A percentile compares a stretch with the other conserved stretches of the same genome.
phyloP scores from a whole-genome alignment of 2,113 vertebrate genomes.

The Dicrurus megarhynchus region DNA sequence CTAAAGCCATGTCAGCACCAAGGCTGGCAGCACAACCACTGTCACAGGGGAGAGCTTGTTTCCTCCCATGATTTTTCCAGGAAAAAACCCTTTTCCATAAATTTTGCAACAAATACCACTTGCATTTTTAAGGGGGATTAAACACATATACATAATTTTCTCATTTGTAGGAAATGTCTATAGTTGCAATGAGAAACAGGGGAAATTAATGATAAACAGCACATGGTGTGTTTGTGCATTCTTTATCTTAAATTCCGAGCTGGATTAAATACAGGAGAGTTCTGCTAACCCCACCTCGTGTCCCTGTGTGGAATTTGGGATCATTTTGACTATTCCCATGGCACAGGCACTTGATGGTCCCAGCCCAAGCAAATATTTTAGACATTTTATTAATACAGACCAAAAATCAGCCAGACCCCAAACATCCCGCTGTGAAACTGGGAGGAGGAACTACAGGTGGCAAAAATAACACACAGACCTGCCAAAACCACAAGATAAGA shows the following conservation, averaged over 20 bases:
- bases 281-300: neutral
- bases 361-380: neutral
- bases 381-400: neutral
- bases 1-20: neutral
- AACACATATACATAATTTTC: neutral
- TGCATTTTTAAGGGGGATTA: neutral
- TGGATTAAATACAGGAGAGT: neutral
- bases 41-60: accelerated
- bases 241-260: neutral
- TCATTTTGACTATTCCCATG: accelerated
- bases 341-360: neutral
- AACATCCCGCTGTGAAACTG: accelerated
- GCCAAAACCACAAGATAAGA: neutral
- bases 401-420: neutral
- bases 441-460: neutral
- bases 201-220: neutral
- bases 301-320: neutral
- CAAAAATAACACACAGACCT: neutral
- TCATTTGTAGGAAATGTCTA: neutral
- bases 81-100: neutral
- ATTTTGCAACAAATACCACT: neutral
- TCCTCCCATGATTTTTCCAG: neutral
- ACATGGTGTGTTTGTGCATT: neutral
- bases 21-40: neutral
- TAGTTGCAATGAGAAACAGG: neutral